Conservation (phyloP, 2,113 vertebrate genomes). For the Hystrix brachyura region DNA sequence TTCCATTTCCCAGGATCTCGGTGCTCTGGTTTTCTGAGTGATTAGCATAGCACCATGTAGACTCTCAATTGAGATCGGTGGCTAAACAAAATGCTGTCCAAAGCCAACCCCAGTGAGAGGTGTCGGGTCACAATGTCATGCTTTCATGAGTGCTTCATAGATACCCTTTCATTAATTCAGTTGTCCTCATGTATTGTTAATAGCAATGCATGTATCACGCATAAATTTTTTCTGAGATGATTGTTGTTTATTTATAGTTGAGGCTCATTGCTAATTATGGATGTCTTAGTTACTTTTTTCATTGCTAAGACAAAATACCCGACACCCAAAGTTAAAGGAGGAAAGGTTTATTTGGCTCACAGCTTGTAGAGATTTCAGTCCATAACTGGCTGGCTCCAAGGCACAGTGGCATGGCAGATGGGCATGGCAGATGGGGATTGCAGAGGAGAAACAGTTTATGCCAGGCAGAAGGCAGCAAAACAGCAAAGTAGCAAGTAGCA, state of each 20-base stretch:
- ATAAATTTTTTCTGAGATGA: neutral
- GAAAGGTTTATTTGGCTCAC: neutral
- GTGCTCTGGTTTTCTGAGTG: neutral
- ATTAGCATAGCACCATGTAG: neutral
- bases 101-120: neutral
- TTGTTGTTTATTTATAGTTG: neutral
- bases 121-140: neutral
- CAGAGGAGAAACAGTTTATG: neutral
- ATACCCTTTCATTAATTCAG: neutral
- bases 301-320: neutral
- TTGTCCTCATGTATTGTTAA: constrained; percentile 2
- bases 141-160: neutral
- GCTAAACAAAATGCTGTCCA: neutral
- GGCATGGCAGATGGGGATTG: neutral
- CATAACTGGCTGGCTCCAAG: neutral
- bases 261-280: neutral
- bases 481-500: neutral
- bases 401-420: neutral
- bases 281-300: neutral
- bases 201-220: neutral
- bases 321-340: neutral
- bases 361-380: neutral
- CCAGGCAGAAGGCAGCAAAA: neutral
- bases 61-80: neutral
- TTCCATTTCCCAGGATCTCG: neutral